phyloP scores from a whole-genome alignment of 30 jellyfish, hydroid and myxozoan genomes.

The Pseudorhiza aurosa region DNA sequence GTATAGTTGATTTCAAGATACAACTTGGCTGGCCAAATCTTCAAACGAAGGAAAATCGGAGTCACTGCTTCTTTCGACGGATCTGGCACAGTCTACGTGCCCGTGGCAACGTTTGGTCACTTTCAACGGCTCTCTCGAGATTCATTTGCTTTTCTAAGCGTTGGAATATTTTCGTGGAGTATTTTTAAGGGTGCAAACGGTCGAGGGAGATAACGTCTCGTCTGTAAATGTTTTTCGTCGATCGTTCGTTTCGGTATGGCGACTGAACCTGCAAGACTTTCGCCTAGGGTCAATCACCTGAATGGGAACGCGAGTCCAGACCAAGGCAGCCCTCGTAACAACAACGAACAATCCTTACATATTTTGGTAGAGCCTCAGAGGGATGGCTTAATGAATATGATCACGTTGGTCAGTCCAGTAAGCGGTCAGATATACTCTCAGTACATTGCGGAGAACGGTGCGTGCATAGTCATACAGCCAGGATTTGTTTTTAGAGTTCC shows the following conservation, averaged over 20 bases:
- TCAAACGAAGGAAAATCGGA: neutral
- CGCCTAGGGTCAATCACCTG: constrained; percentile 68
- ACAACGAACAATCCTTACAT: constrained; percentile 84
- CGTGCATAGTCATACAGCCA: constrained; percentile 92
- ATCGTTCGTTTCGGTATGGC: constrained; percentile 11
- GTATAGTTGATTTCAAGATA: constrained; percentile 36
- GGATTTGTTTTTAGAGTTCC: constrained; percentile 97
- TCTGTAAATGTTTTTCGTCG: constrained; percentile 6
- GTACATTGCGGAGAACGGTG: constrained; percentile 92
- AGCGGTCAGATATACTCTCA: constrained; percentile 89
- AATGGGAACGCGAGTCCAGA: constrained; percentile 84
- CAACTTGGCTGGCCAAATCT: constrained; percentile 5
- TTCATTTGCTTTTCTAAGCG: neutral
- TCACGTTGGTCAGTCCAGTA: constrained; percentile 87
- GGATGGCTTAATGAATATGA: constrained; percentile 91
- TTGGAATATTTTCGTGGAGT: neutral
- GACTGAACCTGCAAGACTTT: constrained; percentile 56
- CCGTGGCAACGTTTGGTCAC: no score
- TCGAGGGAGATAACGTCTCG: neutral
- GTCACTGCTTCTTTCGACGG: no score
- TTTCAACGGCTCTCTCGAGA: neutral
- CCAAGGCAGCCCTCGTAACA: constrained; percentile 73
- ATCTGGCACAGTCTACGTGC: no score
- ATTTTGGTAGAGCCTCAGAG: constrained; percentile 95
- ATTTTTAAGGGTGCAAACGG: neutral